Conservation (phyloP, 2,888 invertebrate genomes). For the Nasonia oneida region DNA sequence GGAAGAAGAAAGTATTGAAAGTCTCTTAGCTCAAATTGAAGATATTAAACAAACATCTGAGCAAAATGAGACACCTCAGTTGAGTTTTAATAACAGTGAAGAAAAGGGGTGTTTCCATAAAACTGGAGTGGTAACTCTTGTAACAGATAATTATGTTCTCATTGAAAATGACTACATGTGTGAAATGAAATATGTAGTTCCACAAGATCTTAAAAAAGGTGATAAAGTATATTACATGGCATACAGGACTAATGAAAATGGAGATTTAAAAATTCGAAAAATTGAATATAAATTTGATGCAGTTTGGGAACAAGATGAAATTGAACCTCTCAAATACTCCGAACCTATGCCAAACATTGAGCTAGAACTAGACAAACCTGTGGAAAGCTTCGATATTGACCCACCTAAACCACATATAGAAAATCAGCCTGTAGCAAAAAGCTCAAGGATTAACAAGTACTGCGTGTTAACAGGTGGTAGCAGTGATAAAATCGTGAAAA, state of each 20-base stretch:
- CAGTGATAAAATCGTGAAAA: conserved; percentile 43
- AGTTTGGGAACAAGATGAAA: conserved; percentile 69
- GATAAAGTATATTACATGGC: conserved; percentile 82
- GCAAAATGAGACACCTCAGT: conserved; percentile 37
- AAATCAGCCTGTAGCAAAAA: conserved; percentile 71
- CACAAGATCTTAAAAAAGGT: conserved; percentile 79
- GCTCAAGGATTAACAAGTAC: conserved; percentile 69
- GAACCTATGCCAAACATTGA: conserved; percentile 71
- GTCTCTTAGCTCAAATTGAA: conserved; percentile 46
- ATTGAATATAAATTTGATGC: conserved; percentile 81
- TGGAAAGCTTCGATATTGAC: no score
- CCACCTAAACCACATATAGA: no score
- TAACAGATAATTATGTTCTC: conserved; percentile 80
- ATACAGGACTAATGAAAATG: conserved; percentile 79
- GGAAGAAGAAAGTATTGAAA: conserved; percentile 30
- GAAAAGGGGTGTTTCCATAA: conserved; percentile 69
- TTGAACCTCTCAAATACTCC: conserved; percentile 71
- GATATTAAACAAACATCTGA: conserved; percentile 45
- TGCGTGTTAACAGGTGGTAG: no score
- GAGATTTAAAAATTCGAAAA: conserved; percentile 81
- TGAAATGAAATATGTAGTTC: conserved; percentile 76
- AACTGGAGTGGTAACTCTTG: conserved; percentile 83
- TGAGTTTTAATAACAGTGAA: conserved; percentile 27
- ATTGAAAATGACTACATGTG: conserved; percentile 84
- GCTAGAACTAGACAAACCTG: conserved; percentile 57